Evolutionary conservation across 2,113 vertebrate species (phyloP), one percentile per base, ranked within the genome.

Genomic region (Onychorhynchus coronatus): DNA sequence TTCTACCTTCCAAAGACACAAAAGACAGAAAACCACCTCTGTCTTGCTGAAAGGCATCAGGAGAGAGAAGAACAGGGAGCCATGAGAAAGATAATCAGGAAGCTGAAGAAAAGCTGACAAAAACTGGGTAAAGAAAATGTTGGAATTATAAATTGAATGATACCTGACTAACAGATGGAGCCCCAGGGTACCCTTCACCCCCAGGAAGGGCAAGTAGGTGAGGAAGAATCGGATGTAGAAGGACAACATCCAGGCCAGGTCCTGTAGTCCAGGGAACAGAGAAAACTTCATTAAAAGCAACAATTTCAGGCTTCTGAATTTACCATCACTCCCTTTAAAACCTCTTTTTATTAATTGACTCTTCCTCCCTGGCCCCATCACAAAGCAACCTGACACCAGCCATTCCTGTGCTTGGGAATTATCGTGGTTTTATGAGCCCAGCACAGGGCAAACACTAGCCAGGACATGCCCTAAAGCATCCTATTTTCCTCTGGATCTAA

Each of bases 171-270:
- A 23, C 6, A 98, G 75, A 85, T 98, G 97, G 31, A 98, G 97
- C 9, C 93, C 96, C 82, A 98, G 96, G 49, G 98, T 79, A 53
- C 97, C 97, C 41, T 95, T 96, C 68, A 98, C 20, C 3, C 98
- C 98, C 85, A 98, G 58, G 55, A 98, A 66, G 2, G 98, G 98
- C 53, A 95, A 31, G 8, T 98, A 98, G 19, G 97, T 98, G 78
- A 98, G 84, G 83, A 62, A 95, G 85, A 98, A 85, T 24, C 98
- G 95, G 58, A 92, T 25, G 17, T 98, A 98, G 97, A 98, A 98
- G 70, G 94, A 97, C 93, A 97, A 46, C 98, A 98, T 98, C 98
- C 98, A 98, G 88, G 97, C 97, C 96, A 98, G 49, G 91, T 98
- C 98, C 98, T 98, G 92, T 4, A 73, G 56, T 5, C 18, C 0